Base-by-base conservation (phyloP, 2,888 invertebrate species). In the Brachynemurus nebulosus region DNA sequence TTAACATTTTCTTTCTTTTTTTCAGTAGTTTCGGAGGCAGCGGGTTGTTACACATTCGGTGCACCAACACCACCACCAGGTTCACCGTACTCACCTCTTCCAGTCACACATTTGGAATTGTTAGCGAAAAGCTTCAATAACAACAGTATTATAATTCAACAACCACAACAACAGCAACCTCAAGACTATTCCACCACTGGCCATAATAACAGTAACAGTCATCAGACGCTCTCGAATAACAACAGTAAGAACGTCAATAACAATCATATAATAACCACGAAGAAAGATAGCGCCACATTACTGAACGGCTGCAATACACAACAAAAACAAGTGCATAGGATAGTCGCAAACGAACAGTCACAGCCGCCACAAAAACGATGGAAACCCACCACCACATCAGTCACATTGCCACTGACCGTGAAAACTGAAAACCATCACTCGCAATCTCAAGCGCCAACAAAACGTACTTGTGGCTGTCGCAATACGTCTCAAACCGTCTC, bases 51-150 rank as follows among this genome's bases (percentile, higher is more conserved):
- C 43, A 61, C 64, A 50, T 71, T 72, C 60, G 79, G 79, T 36
- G 77, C 78, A 58, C 78, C 78, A 49, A 78, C 78, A 41, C 79
- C 79, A 47, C 71, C 72, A 12, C 71, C 71, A 2, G 69, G 70
- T 30, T 78, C 78, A 44, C 78, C 78, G 17, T 76, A 78, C 63
- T 77, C 77, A 37, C 78, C 78, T 2, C 73, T 76, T 53, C 76
- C 78, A 36, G 76, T 78, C 50, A 68, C 78, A 53, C 79, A 78
- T 62, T 64, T 79, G 51, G 80, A 80, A 56, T 65, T 79, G 50
- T 67, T 79, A 53, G 54, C 69, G 55, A 63, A 68, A 57, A 60
- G 68, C 53, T 56, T 60, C 52, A 62, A 61, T 51, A 64, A 67
- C 45, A 66, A 64, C 53, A 42, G 21, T 20, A 59, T 69, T 25